phyloP scores from a whole-genome alignment of 1,140 invertebrate species.

The Pachypeltis micranthus region DNA sequence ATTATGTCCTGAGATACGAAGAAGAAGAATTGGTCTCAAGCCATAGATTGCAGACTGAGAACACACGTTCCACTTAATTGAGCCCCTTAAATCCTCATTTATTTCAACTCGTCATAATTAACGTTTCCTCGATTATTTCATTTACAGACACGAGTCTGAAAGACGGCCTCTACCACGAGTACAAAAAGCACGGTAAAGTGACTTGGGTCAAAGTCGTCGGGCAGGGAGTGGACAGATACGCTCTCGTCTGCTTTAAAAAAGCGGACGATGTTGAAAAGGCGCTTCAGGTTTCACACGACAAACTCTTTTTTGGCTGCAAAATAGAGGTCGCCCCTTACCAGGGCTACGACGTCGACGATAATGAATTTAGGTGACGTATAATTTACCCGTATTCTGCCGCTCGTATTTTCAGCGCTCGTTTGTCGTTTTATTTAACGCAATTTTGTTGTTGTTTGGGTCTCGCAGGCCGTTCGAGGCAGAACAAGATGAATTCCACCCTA shows the following conservation, averaged over 20 bases:
- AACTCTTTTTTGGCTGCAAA: constrained; percentile 90
- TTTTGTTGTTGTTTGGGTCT: background rate
- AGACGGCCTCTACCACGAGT: constrained; percentile 95
- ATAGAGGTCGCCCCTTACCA: constrained; percentile 83
- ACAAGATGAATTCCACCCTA: constrained; percentile 89
- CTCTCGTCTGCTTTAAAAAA: constrained; percentile 90
- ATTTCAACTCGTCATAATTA: background rate
- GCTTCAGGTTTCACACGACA: constrained; percentile 87
- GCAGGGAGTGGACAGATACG: constrained; percentile 67
- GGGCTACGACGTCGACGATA: constrained; percentile 74
- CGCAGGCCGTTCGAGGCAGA: constrained; percentile 79
- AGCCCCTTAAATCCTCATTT: no score
- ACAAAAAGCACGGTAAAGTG: constrained; percentile 96
- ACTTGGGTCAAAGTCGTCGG: constrained; percentile 85
- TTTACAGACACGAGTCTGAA: constrained; percentile 80
- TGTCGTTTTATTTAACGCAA: background rate
- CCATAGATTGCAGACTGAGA: no score
- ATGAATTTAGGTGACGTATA: constrained; percentile 51
- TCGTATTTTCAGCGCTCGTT: constrained; percentile 1
- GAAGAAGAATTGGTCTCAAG: no score
- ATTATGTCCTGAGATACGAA: no score
- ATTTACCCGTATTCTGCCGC: background rate
- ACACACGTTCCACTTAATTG: no score
- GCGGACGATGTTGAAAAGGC: constrained; percentile 93
- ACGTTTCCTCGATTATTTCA: background rate